These are phyloP conservation scores for Oreochromis aureus DNA, from an alignment of 2,113 vertebrate species.

Conservation along the genomic window DNA sequence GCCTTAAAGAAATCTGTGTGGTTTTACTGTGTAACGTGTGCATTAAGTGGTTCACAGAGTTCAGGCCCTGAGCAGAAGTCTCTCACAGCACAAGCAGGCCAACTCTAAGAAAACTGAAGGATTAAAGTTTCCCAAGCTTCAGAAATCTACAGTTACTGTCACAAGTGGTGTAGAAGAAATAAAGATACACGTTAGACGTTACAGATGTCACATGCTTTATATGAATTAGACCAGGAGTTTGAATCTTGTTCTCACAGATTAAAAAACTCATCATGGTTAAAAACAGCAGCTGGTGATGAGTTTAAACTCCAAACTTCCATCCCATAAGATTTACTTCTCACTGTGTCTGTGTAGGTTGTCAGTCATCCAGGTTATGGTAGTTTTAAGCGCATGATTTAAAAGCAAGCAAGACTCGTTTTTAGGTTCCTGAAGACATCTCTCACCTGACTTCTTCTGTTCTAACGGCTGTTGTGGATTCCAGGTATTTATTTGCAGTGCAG, in stretches of 20 bases:
- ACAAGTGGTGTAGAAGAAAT: not conserved
- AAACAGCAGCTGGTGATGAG: not conserved
- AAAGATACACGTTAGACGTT: not conserved
- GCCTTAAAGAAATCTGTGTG: not conserved
- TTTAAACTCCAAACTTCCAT: not conserved
- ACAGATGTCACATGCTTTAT: no score
- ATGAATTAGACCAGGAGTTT: not conserved
- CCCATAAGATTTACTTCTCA: not conserved
- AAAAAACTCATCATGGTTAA: not conserved
- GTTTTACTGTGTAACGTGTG: not conserved
- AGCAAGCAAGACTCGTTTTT: not conserved
- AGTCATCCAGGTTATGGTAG: not conserved
- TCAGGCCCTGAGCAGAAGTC: not conserved
- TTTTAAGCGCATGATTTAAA: not conserved
- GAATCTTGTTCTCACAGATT: not conserved
- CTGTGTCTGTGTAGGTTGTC: not conserved
- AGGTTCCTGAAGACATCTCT: not conserved
- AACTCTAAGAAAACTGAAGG: not conserved
- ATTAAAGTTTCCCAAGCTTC: not conserved
- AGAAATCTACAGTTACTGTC: not conserved
- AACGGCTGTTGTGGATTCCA: not conserved
- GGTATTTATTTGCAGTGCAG: not conserved
- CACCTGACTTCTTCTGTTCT: not conserved
- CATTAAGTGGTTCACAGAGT: not conserved
- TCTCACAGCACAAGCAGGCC: not conserved